A percentile compares a stretch with the other conserved stretches of the same genome.
Evolutionary conservation across 2,888 invertebrate genomes (phyloP).

Genomic region (Parascotia fuliginaria): DNA sequence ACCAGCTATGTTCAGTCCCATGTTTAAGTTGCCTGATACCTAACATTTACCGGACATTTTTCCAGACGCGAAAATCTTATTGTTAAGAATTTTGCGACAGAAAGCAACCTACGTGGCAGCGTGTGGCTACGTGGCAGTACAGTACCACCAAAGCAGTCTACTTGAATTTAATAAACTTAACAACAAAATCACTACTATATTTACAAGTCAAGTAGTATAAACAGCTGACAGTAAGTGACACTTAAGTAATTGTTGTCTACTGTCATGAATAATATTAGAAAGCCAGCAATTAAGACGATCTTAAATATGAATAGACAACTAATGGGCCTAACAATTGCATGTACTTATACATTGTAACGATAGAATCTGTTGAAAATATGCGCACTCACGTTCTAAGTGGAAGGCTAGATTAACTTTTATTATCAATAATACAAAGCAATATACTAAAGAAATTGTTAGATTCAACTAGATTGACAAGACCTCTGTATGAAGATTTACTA

Average conservation of each 20-base stretch:
- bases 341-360: background rate
- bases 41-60: no score
- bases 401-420: background rate
- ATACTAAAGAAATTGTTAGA: no score
- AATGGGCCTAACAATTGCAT: background rate
- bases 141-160: no score
- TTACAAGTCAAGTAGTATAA: background rate
- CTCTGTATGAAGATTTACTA: no score
- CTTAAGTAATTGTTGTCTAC: slow-evolving; percentile 1
- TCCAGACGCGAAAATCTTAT: no score
- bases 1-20: no score
- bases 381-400: background rate
- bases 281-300: background rate
- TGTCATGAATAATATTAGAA: slow-evolving; percentile 5
- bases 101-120: no score
- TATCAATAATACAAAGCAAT: background rate
- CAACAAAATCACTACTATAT: background rate
- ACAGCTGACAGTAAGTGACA: background rate
- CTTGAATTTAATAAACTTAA: background rate
- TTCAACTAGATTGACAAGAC: no score
- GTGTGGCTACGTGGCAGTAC: no score
- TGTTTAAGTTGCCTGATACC: no score
- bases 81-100: no score
- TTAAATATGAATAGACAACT: background rate
- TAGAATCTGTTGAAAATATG: background rate